These are phyloP conservation scores for Pachyseris speciosa DNA, from an alignment of 64 coral and sea anemone species.

Conservation along the genomic window DNA sequence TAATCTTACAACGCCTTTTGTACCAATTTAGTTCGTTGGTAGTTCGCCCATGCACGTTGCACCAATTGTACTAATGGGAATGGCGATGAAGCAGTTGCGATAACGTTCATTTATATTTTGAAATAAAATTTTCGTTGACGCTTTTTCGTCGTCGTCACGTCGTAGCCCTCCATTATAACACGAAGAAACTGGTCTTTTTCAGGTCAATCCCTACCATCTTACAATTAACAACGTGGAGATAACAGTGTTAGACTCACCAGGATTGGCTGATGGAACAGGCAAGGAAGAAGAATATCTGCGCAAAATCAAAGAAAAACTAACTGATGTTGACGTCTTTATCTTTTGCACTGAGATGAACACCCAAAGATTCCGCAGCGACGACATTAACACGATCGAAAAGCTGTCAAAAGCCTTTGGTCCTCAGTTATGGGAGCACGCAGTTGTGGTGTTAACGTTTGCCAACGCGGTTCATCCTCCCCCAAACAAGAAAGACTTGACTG, in stretches of 20 bases:
- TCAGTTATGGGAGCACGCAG: conserved; percentile 6
- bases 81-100: no score
- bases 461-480: conserved; percentile 17
- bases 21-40: no score
- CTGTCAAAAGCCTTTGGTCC: background rate
- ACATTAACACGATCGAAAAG: conserved; percentile 33
- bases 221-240: conserved; percentile 7
- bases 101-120: no score
- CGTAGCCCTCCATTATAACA: no score
- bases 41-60: no score
- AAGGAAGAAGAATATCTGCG: conserved; percentile 43
- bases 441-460: conserved; percentile 58
- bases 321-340: conserved; percentile 18
- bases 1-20: no score
- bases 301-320: background rate
- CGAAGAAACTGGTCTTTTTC: no score
- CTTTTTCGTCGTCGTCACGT: no score
- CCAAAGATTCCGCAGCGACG: conserved; percentile 9
- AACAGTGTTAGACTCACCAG: conserved; percentile 41
- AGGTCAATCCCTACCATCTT: background rate
- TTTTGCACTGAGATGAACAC: conserved; percentile 33
- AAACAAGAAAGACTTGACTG: background rate
- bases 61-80: no score
- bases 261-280: conserved; percentile 31
- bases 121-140: no score